Evolutionary conservation across 2,888 invertebrate genomes (phyloP).

Genomic region (Philopedon plagiatum): DNA sequence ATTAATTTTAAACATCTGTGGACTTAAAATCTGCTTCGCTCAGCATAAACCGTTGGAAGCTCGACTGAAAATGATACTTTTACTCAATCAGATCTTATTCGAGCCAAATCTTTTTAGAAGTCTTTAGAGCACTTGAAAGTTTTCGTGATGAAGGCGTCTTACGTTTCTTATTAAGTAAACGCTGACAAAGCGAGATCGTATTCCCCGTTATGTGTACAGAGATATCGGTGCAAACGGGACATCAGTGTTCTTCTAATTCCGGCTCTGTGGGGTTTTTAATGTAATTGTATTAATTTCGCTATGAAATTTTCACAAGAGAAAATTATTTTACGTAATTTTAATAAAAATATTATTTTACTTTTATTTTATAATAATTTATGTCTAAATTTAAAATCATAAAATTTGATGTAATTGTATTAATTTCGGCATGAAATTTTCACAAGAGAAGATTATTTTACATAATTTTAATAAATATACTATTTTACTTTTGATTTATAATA

Average conservation of each 20-base stretch:
- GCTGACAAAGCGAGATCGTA: slow-evolving; percentile 37
- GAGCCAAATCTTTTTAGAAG: slow-evolving; percentile 38
- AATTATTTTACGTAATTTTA: too few relatives aligned
- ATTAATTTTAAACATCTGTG: slow-evolving; percentile 33
- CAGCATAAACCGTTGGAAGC: slow-evolving; percentile 34
- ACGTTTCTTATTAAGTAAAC: slow-evolving; percentile 47
- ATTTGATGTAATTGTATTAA: too few relatives aligned
- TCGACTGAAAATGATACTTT: slow-evolving; percentile 43
- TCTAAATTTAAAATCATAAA: too few relatives aligned
- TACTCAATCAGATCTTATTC: slow-evolving; percentile 42
- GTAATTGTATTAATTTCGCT: too few relatives aligned
- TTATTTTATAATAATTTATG: too few relatives aligned
- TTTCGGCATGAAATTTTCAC: too few relatives aligned
- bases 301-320: too few relatives aligned
- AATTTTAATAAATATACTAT: too few relatives aligned
- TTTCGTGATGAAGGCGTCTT: slow-evolving; percentile 42
- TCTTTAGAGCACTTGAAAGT: slow-evolving; percentile 46
- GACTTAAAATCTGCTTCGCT: slow-evolving; percentile 36
- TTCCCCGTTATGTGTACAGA: slow-evolving; percentile 21
- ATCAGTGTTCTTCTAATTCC: not conserved
- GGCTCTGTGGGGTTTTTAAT: not conserved
- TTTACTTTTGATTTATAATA: too few relatives aligned
- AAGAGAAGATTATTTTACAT: too few relatives aligned
- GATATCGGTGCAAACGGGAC: slow-evolving; percentile 12
- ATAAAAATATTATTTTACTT: too few relatives aligned